Evolutionary conservation across 1,140 invertebrate species (phyloP), one percentile per base, ranked within the genome.

Genomic region (Solenopsis invicta): DNA sequence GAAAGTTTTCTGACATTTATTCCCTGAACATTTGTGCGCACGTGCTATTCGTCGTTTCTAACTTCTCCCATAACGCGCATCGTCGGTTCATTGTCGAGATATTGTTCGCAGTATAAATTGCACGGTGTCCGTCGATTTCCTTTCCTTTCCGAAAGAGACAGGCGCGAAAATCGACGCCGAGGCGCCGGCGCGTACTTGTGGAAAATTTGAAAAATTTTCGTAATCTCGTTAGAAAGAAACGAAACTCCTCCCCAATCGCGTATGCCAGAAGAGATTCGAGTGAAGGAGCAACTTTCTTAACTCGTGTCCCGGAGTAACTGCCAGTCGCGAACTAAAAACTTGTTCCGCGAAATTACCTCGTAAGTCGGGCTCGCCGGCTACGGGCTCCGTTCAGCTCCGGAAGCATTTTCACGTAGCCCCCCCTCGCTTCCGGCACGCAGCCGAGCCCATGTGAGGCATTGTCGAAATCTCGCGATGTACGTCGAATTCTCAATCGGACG

Each of bases 271-370:
- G 71, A 88, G 87, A 90, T 88, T 88, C 86, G 56, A 84, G 87
- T 16, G 45, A 13, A 37, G 69, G 41, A 41, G 69, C 81, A 90
- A 90, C 80, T 90, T 90, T 72, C 88, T 81, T 88, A 90, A 90
- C 88, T 88, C 89, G 80, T 82, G 88, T 71, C 86, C 62, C 62
- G 37, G 76, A 89, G 67, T 90, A 89, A 87, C 89, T 90, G 88
- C 89, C 67, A 62, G 77, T 88, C 74, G 81, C 71, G 86, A 87
- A 87, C 86, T 87, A 75, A 87, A 90, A 90, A 90, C 86, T 90
- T 90, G 80, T 90, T 90, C 89, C 86, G 86, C 74, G 81, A 86
- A 85, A 90, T 90, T 90, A 90, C 86, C 89, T 86, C 89, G 89
- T 90, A 90, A 90, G 89, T 90, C 88, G 89, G 66, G n/a, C 67